A percentile compares a stretch with the other conserved stretches of the same genome.
These are phyloP conservation scores for Cryptomyrus ogoouensis DNA, from an alignment of 2,113 vertebrate species.

Conservation along the genomic window DNA sequence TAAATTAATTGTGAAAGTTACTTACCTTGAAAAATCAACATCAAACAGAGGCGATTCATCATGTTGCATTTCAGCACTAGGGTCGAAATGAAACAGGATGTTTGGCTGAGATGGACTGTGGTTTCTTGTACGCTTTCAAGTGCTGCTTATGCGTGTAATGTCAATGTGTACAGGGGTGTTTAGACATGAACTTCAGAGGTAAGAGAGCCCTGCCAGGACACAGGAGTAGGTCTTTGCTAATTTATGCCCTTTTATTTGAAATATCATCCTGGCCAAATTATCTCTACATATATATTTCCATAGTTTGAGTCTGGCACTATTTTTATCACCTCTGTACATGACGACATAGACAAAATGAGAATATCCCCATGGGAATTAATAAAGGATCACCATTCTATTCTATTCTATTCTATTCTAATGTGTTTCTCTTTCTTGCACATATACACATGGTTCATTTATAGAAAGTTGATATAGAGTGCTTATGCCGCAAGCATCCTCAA, in stretches of 20 bases:
- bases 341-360: neutral
- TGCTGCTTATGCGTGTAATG: neutral
- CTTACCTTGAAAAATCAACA: conserved; percentile 47
- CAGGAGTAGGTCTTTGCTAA: neutral
- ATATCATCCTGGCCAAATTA: neutral
- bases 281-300: neutral
- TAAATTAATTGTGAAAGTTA: neutral
- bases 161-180: neutral
- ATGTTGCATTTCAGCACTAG: neutral
- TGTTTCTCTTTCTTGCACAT: too few relatives aligned
- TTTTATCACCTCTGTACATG: neutral
- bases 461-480: too few relatives aligned
- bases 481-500: neutral
- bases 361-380: neutral
- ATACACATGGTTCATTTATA: too few relatives aligned
- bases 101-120: conserved; percentile 31
- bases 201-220: neutral
- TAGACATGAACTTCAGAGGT: neutral
- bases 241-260: neutral
- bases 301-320: neutral
- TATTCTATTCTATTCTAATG: too few relatives aligned
- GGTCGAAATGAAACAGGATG: conserved; percentile 29
- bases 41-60: conserved; percentile 39
- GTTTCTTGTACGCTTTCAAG: conserved; percentile 14
- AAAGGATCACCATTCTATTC: neutral